Evolutionary conservation across 2,888 invertebrate species (phyloP).

Genomic region (Tromatobia lineatoria): DNA sequence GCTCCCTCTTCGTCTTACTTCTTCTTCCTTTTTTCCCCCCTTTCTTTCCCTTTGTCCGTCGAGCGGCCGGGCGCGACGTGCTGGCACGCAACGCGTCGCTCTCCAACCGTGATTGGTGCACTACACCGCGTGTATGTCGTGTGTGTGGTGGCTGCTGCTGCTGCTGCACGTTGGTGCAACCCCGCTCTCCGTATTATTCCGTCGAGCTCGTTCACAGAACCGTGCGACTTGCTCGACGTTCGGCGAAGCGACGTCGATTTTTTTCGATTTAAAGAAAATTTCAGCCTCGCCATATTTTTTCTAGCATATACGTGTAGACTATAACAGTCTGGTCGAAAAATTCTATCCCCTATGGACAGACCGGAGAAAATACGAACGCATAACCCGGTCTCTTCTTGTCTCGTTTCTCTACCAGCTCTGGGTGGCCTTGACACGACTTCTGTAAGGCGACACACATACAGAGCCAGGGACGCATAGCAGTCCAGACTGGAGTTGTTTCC

Average conservation of each 20-base stretch:
- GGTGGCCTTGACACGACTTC: slow-evolving; percentile 83
- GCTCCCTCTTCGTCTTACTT: slow-evolving; percentile 51
- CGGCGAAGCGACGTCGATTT: slow-evolving; percentile 46
- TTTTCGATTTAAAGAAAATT: slow-evolving; percentile 11
- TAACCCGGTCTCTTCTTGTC: slow-evolving; percentile 69
- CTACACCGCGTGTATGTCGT: slow-evolving; percentile 67
- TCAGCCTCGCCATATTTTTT: not conserved
- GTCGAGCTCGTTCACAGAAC: slow-evolving; percentile 56
- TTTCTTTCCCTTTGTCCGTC: slow-evolving; percentile 73
- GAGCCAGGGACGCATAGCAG: slow-evolving; percentile 56
- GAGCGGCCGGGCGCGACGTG: slow-evolving; percentile 79
- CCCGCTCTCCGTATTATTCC: slow-evolving; percentile 61
- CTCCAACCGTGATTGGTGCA: slow-evolving; percentile 79
- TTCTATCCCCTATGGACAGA: slow-evolving; percentile 1
- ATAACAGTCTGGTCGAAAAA: not conserved
- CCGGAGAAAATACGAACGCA: slow-evolving; percentile 48
- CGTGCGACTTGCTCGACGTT: slow-evolving; percentile 60
- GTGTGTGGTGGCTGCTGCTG: slow-evolving; percentile 62
- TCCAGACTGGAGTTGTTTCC: slow-evolving; percentile 27
- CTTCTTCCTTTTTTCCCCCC: slow-evolving; percentile 54
- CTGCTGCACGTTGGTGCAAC: slow-evolving; percentile 52
- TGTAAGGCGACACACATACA: slow-evolving; percentile 72
- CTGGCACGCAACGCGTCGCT: slow-evolving; percentile 79
- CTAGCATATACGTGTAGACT: not conserved
- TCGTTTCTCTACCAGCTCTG: slow-evolving; percentile 72